Evolutionary conservation across 2,888 invertebrate species (phyloP), one percentile per base, ranked within the genome.

Genomic region (Frankliniella fusca): DNA sequence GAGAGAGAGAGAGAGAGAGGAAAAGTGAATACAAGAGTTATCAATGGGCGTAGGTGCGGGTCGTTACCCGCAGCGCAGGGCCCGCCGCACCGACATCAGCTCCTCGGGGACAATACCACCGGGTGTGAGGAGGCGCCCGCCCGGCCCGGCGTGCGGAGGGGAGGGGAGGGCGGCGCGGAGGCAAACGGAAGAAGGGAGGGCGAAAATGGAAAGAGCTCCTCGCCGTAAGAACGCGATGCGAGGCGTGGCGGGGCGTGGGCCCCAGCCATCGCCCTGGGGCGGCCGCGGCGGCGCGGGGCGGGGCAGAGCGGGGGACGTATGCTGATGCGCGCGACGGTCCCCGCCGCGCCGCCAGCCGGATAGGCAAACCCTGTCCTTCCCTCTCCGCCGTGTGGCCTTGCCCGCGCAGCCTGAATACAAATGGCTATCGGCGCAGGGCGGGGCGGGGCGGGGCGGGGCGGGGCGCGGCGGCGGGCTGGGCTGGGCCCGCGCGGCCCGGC

Each of bases 381-480:
- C n/a, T n/a, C n/a, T n/a, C n/a, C n/a, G n/a, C n/a, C n/a, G n/a
- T n/a, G n/a, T n/a, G n/a, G n/a, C n/a, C n/a, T n/a, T n/a, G n/a
- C n/a, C n/a, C n/a, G n/a, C 70, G 70, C 20, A 5, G n/a, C 70
- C 23, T 70, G 70, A 70, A 70, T 70, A 70, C 70, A 70, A 70
- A 70, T 70, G 70, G 70, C 23, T n/a, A n/a, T n/a, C n/a, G n/a
- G n/a, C n/a, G n/a, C n/a, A 70, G 23, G 70, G 23, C 65, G 20
- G 11, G 65, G 65, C 65, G 65, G 70, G 23, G n/a, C 12, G 54
- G 54, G 54, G n/a, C n/a, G n/a, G n/a, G n/a, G n/a, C n/a, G n/a
- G n/a, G 70, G 23, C 70, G 27, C 11, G 23, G 7, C 3, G 70
- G 70, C n/a, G 23, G 70, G 7, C 70, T 70, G n/a, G 23, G n/a